Conservation (phyloP, 2,113 vertebrate genomes). For the Peromyscus maniculatus region DNA sequence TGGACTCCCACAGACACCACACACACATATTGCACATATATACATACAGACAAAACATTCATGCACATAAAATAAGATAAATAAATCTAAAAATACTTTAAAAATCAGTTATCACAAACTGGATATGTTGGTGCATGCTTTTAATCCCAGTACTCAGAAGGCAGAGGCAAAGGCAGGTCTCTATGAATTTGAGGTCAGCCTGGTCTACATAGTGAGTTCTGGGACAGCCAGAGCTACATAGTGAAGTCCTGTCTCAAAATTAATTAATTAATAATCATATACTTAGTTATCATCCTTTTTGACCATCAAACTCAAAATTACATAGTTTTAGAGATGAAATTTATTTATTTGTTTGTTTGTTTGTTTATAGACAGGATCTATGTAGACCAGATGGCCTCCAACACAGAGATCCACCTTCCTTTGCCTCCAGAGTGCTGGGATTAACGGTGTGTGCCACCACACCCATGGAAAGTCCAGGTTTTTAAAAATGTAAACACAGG, state of each 20-base stretch:
- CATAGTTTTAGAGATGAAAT: conserved; percentile 26
- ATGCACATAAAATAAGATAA: background rate
- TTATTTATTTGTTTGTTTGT: background rate
- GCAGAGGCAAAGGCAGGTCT: background rate
- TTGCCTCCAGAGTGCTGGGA: background rate
- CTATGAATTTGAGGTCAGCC: background rate
- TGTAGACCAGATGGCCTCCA: background rate
- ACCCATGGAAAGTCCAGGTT: background rate
- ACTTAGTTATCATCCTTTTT: background rate
- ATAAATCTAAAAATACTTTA: background rate
- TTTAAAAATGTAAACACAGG: background rate
- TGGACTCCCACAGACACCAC: background rate
- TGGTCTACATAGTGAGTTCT: background rate
- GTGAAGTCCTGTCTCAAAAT: background rate
- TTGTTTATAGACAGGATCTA: background rate
- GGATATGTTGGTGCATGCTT: background rate
- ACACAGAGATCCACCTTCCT: background rate
- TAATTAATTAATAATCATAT: background rate
- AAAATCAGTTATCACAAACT: background rate
- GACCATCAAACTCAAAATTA: background rate
- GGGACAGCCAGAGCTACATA: background rate
- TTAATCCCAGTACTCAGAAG: background rate
- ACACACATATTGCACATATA: background rate
- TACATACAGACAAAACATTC: background rate
- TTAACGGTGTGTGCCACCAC: background rate